phyloP scores from a whole-genome alignment of 2,888 invertebrate genomes.

The Drosophila picticornis region DNA sequence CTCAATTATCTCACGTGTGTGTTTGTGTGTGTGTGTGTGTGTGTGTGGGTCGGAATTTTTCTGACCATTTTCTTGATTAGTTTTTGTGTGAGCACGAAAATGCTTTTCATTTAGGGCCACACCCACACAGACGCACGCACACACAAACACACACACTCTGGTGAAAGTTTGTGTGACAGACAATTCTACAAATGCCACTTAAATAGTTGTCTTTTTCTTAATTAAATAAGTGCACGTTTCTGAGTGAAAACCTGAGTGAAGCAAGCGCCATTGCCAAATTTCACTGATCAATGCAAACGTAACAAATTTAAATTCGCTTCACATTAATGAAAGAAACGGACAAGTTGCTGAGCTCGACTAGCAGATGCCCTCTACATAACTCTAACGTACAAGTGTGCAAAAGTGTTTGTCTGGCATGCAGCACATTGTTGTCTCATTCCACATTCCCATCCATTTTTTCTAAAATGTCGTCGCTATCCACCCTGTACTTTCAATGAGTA shows the following conservation, averaged over 20 bases:
- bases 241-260: constrained; percentile 48
- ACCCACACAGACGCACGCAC: constrained; percentile 19
- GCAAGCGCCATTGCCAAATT: constrained; percentile 44
- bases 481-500: not conserved
- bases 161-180: constrained; percentile 50
- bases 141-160: constrained; percentile 10
- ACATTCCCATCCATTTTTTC: too few relatives aligned
- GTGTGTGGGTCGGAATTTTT: constrained; percentile 27
- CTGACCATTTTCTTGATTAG: constrained; percentile 57
- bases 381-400: not conserved
- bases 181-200: constrained; percentile 52
- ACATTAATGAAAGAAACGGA: constrained; percentile 30
- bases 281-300: constrained; percentile 43
- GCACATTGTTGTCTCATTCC: not conserved
- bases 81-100: constrained; percentile 42
- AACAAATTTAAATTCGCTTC: constrained; percentile 56
- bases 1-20: constrained; percentile 53
- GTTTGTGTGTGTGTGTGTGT: not conserved
- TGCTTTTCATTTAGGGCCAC: constrained; percentile 38
- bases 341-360: not conserved
- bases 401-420: not conserved
- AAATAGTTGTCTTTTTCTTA: constrained; percentile 28
- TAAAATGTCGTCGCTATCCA: too few relatives aligned
- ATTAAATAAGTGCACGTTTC: constrained; percentile 54
- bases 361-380: not conserved